Evolutionary conservation across 2,797 vertebrate genomes (phyloP).

Genomic region (Eremophila alpestris): DNA sequence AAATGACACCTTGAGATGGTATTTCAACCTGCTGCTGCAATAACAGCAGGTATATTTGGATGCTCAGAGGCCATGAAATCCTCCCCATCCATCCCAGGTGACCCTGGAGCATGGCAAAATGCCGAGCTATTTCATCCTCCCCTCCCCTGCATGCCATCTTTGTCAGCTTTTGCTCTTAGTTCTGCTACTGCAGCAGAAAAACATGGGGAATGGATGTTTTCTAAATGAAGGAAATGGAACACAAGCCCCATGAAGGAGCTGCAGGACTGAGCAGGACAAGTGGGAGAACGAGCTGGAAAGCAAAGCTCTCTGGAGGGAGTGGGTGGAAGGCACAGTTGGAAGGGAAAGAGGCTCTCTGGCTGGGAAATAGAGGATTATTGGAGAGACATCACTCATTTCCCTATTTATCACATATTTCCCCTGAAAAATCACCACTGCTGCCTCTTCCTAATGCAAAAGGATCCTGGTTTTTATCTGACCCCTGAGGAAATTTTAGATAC

Average conservation of each 20-base stretch:
- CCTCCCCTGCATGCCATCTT: neutral
- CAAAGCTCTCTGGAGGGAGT: neutral
- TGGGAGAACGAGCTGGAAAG: neutral
- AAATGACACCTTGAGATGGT: neutral
- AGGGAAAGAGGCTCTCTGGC: neutral
- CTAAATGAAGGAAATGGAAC: slow-evolving; percentile 22
- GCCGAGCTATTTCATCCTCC: slow-evolving; percentile 21
- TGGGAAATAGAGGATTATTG: neutral
- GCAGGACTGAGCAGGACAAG: neutral
- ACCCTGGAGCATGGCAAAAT: slow-evolving; percentile 27
- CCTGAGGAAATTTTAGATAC: neutral
- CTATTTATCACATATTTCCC: neutral
- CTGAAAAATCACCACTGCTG: neutral
- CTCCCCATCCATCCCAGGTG: slow-evolving; percentile 6
- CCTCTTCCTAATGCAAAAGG: neutral
- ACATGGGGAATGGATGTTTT: neutral
- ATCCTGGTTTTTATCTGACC: neutral
- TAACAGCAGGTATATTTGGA: slow-evolving; percentile 1
- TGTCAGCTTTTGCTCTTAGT: slow-evolving; percentile 28
- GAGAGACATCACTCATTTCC: neutral
- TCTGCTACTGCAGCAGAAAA: slow-evolving; percentile 41
- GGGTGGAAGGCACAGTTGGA: neutral
- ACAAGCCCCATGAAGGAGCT: rapidly evolving
- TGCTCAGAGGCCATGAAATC: neutral
- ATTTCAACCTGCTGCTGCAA: slow-evolving; percentile 28